Evolutionary conservation across 2,888 invertebrate species (phyloP), one percentile per base, ranked within the genome.

Genomic region (Rhamnusium bicolor): DNA sequence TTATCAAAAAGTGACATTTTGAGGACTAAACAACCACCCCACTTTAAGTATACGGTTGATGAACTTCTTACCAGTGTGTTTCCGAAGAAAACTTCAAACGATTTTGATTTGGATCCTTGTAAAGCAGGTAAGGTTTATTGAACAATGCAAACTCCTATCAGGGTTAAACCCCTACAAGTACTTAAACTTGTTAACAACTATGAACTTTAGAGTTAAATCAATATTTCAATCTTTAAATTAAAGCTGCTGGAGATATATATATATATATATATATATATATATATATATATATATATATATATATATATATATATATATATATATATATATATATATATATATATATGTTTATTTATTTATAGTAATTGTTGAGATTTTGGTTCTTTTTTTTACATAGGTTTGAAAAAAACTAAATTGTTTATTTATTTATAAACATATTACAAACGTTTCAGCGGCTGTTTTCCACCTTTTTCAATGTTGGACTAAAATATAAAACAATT

Each of bases 21-120:
- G 27, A 65, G 63, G 56, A 68, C 49, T 40, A 60, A 47, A 18
- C 69, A 62, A 19, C 27, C 71, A 3, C 71, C 73, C 4, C 67
- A 69, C 58, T 75, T 72, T 16, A 86, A 84, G 76, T 88, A 91
- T 85, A 93, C 93, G 67, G 90, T 93, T 84, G 92, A 94, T 24
- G 92, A 95, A 84, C 88, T 95, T 78, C 86, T 93, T 83, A 90
- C 88, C 68, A 90, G 88, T 69, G 89, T 90, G 78, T 95, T 94
- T 83, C 92, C 93, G 56, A 90, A 90, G 74, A 93, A 92, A 85
- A 91, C 92, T 73, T 94, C 94, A 54, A 90, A 91, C 76, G 96
- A 96, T 86, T 88, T 94, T 78, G 94, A 96, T 86, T 89, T 95
- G 90, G 96, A 96, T 89, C 94, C 96, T 69, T 96, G 96, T 89